phyloP scores from a whole-genome alignment of 2,797 vertebrate species.

The Labeo calbasu region DNA sequence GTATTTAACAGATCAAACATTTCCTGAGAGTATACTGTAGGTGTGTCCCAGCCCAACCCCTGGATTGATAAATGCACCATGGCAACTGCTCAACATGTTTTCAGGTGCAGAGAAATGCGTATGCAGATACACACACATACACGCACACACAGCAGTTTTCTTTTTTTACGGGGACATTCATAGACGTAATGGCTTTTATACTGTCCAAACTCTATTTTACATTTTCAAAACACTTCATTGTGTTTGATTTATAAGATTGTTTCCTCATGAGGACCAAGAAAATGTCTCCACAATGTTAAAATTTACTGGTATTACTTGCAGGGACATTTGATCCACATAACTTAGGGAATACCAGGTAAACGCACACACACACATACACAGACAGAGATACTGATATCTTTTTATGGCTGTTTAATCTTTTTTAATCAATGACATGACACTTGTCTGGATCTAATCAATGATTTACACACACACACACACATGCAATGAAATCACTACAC shows the following conservation, averaged over 20 bases:
- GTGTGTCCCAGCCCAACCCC: slow-evolving; percentile 42
- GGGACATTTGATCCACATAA: too few relatives aligned
- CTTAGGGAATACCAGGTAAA: not conserved
- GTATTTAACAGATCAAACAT: slow-evolving; percentile 34
- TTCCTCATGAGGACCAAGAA: too few relatives aligned
- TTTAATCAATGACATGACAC: not conserved
- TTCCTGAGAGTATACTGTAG: slow-evolving; percentile 33
- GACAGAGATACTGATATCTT: slow-evolving; percentile 43
- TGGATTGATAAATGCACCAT: slow-evolving; percentile 52
- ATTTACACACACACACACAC: too few relatives aligned
- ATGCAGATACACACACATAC: slow-evolving; percentile 38
- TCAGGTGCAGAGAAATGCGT: not conserved
- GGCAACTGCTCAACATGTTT: slow-evolving; percentile 61
- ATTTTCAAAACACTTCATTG: not conserved
- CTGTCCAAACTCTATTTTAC: too few relatives aligned
- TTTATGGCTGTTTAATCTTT: not conserved
- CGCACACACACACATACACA: slow-evolving; percentile 21
- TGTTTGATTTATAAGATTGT: too few relatives aligned
- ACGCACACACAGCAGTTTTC: not conserved
- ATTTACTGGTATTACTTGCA: too few relatives aligned
- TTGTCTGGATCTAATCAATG: not conserved
- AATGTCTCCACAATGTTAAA: too few relatives aligned
- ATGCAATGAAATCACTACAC: not conserved
- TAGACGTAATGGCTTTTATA: too few relatives aligned
- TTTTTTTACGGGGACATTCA: too few relatives aligned